A percentile compares a stretch with the other conserved stretches of the same genome.
Conservation (phyloP, 2,113 vertebrate genomes). For the Bettongia penicillata region DNA sequence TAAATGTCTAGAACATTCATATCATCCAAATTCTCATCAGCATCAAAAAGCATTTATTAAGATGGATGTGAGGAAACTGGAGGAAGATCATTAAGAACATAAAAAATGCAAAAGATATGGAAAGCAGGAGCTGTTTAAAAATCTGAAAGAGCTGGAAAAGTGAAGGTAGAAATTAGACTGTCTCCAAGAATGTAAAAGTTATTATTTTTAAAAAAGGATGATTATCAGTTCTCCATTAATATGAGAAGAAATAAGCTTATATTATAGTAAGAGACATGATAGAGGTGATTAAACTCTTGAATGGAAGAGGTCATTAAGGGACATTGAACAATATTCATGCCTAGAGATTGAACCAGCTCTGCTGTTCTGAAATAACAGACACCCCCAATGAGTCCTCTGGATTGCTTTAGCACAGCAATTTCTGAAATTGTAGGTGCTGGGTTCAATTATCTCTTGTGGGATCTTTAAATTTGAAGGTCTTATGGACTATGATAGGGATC, state of each 20-base stretch:
- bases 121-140: background rate
- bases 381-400: background rate
- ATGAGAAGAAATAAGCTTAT: slow-evolving; percentile 48
- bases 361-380: background rate
- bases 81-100: background rate
- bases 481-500: background rate
- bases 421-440: background rate
- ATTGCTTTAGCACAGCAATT: background rate
- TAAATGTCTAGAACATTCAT: slow-evolving; percentile 3
- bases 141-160: slow-evolving; percentile 41
- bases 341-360: background rate
- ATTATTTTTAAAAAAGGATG: background rate
- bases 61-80: slow-evolving; percentile 4
- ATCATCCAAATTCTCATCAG: background rate
- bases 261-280: slow-evolving; percentile 38
- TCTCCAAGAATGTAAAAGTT: slow-evolving; percentile 29
- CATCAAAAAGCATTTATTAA: background rate
- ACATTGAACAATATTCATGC: background rate
- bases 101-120: background rate
- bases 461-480: background rate
- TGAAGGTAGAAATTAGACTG: slow-evolving; percentile 53
- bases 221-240: background rate
- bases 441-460: background rate
- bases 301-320: background rate
- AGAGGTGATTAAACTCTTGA: slow-evolving; percentile 56